phyloP scores from a whole-genome alignment of 2,113 vertebrate species.

The Megalops atlanticus region DNA sequence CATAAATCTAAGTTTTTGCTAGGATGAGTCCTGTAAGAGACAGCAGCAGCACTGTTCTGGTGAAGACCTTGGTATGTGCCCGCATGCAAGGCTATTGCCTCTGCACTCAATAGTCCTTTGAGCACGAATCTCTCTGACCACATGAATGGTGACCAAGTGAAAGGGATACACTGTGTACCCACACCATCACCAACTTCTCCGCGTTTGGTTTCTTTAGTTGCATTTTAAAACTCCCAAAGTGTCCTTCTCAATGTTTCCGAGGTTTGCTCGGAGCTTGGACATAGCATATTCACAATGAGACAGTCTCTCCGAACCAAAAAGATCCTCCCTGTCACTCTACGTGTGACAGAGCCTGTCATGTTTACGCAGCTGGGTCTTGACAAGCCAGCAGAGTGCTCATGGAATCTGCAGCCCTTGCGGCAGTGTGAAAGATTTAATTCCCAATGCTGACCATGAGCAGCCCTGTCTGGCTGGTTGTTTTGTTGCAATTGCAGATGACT shows the following conservation, averaged over 20 bases:
- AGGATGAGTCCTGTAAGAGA: background rate
- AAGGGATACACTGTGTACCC: background rate
- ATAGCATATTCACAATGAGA: too few species aligned
- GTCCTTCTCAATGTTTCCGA: background rate
- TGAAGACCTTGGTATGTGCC: background rate
- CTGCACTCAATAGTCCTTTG: background rate
- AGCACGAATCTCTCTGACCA: slow-evolving; percentile 1
- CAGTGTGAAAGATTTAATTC: background rate
- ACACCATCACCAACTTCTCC: background rate
- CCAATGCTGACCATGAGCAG: background rate
- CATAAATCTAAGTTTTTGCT: too few species aligned
- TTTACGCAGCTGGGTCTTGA: background rate
- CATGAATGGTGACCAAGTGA: background rate
- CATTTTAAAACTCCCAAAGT: background rate
- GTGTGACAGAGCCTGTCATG: background rate
- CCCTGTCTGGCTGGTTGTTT: background rate
- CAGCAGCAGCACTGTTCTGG: background rate
- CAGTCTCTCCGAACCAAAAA: too few species aligned
- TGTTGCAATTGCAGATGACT: background rate
- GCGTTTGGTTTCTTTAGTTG: background rate
- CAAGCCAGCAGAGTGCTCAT: background rate
- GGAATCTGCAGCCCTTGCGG: background rate
- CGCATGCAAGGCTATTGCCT: background rate
- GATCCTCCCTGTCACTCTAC: too few species aligned
- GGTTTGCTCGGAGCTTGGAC: background rate